A percentile compares a stretch with the other conserved stretches of the same genome.
Evolutionary conservation across 2,797 vertebrate genomes (phyloP).

Genomic region (Pogoniulus pusillus): DNA sequence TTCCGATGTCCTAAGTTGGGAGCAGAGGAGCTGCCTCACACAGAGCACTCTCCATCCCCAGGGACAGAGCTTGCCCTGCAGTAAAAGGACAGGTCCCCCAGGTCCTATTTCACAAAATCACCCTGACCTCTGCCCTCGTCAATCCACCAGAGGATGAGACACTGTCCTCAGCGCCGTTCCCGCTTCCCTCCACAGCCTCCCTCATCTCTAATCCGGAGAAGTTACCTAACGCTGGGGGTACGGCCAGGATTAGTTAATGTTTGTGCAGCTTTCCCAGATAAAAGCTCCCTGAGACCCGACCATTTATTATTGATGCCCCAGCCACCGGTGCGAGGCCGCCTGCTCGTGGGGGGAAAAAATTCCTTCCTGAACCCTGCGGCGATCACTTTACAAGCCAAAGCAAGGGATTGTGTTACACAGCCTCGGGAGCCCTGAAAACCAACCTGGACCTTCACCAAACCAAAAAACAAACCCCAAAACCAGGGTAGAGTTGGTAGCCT

Average conservation of each 20-base stretch:
- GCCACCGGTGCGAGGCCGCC: neutral
- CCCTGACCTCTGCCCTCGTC: neutral
- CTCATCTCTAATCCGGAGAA: slow-evolving; percentile 18
- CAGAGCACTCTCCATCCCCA: neutral
- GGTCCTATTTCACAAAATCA: neutral
- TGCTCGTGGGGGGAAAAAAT: neutral
- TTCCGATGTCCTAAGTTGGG: neutral
- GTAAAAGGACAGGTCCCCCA: neutral
- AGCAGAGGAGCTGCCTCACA: neutral
- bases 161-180: neutral
- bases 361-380: slow-evolving; percentile 37
- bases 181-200: neutral
- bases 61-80: neutral
- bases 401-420: slow-evolving; percentile 30
- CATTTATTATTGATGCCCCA: slow-evolving; percentile 56
- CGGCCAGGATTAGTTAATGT: slow-evolving; percentile 19
- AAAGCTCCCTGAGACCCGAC: neutral
- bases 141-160: neutral
- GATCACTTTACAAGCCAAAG: slow-evolving; percentile 59
- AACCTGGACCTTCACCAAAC: neutral
- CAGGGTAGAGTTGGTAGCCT: neutral
- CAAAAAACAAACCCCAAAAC: neutral
- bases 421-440: slow-evolving; percentile 1
- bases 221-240: neutral
- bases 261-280: slow-evolving; percentile 1